Evolutionary conservation across 2,888 invertebrate species (phyloP), one percentile per base, ranked within the genome.

Genomic region (Strigamia transsilvanica): DNA sequence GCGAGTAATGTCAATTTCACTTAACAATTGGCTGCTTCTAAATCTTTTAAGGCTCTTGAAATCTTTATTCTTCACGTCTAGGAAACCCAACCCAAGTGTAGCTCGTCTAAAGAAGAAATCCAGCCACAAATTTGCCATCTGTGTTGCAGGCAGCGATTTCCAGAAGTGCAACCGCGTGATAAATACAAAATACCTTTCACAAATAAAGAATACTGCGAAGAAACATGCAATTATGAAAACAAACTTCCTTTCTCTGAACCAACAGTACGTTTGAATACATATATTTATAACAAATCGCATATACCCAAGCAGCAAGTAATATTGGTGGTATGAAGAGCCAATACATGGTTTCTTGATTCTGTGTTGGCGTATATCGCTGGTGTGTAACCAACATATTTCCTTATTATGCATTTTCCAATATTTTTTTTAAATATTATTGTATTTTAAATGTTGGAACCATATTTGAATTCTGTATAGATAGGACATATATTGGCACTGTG

Each of bases 21-120:
- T 23, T 12, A 32, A 73, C 73, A 73, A 73, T 73, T 73, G 73
- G 73, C 73, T 73, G 73, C 32, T 27, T 12, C 27, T 9, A 73
- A 73, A 73, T 73, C 73, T 73, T 27, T 73, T 73, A 73, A 73
- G 73, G 15, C 73, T 27, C 27, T 73, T 32, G 27, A 73, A 73
- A 73, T 73, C 73, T 32, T 73, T 73, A 32, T 73, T 73, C 32
- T 73, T 32, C 32, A 73, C 27, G 0, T 32, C 32, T 32, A 73
- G 73, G 32, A 73, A 73, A 27, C 27, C 27, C 12, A 73, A n/a
- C 2, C 13, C 27, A 73, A 73, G 32, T 32, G 73, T 73, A 56
- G 21, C 18, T 18, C 56, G 10, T 6, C 27, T 73, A 15, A 9
- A 27, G 32, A 73, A 73, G 73, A 73, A 73, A 73, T 23, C 73